These are phyloP conservation scores for Microtus pennsylvanicus DNA, from an alignment of 2,113 vertebrate genomes.

Conservation along the genomic window DNA sequence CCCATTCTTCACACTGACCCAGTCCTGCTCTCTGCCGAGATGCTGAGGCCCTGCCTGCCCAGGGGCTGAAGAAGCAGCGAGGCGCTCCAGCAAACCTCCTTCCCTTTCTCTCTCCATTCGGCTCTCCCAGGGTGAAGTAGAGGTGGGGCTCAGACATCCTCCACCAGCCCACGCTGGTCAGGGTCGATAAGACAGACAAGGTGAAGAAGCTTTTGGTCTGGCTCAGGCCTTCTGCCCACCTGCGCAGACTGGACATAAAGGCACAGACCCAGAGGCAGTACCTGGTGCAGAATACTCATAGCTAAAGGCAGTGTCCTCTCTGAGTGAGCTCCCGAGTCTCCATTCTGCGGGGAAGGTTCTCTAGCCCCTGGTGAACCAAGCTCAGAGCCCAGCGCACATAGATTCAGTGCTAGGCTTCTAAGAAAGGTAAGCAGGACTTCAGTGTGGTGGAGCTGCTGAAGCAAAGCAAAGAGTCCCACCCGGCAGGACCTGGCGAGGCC, in stretches of 20 bases:
- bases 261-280: not conserved
- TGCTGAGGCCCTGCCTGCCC: not conserved
- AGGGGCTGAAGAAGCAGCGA: not conserved
- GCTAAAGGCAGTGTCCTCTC: fast-evolving
- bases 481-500: not conserved
- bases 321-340: not conserved
- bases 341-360: not conserved
- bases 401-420: fast-evolving
- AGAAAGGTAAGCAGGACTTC: no score
- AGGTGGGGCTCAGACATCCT: not conserved
- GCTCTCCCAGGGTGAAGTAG: not conserved
- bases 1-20: fast-evolving
- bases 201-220: no score
- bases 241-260: not conserved
- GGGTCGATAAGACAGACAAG: not conserved
- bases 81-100: not conserved
- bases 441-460: fast-evolving
- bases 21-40: not conserved
- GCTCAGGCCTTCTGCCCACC: not conserved
- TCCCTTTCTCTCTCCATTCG: not conserved
- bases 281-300: not conserved
- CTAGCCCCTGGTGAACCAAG: no score
- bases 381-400: not conserved
- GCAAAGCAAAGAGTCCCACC: not conserved
- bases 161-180: not conserved